A percentile compares a stretch with the other conserved stretches of the same genome.
phyloP scores from a whole-genome alignment of 2,888 invertebrate genomes.

The Amorpha juglandis region DNA sequence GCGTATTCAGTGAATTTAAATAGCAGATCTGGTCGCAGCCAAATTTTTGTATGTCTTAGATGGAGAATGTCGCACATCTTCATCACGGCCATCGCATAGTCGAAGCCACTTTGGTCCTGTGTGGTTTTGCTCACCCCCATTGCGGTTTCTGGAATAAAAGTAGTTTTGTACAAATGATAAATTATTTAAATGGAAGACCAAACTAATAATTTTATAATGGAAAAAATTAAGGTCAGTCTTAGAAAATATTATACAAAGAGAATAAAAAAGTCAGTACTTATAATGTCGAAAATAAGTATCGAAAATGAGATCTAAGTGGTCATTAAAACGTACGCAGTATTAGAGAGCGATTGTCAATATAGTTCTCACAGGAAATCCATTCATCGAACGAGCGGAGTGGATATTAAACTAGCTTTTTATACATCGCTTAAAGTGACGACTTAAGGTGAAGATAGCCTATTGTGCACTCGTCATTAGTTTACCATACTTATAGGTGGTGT shows the following conservation, averaged over 20 bases:
- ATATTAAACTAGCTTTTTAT: constrained; percentile 10
- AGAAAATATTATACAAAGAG: no score
- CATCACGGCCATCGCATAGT: constrained; percentile 95
- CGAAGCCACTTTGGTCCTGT: constrained; percentile 91
- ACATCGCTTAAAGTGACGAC: background rate
- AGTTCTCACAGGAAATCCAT: constrained; percentile 16
- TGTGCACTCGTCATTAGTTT: constrained; percentile 17
- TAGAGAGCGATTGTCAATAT: background rate
- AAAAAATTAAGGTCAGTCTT: no score
- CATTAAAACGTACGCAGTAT: background rate
- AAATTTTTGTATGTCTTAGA: constrained; percentile 91
- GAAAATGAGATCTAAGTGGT: background rate
- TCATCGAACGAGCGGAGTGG: background rate
- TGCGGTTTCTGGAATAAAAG: constrained; percentile 87
- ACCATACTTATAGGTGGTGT: constrained; percentile 11
- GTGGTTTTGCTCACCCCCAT: constrained; percentile 94
- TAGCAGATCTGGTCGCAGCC: constrained; percentile 90
- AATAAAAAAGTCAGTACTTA: no score
- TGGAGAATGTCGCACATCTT: constrained; percentile 95
- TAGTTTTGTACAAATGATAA: background rate
- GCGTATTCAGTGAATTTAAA: constrained; percentile 91
- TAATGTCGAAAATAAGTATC: no score
- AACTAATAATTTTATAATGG: no score
- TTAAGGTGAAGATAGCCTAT: constrained; percentile 1
- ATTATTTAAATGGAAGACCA: background rate